phyloP scores from a whole-genome alignment of 2,113 vertebrate genomes.

The Stictonetta naevosa region DNA sequence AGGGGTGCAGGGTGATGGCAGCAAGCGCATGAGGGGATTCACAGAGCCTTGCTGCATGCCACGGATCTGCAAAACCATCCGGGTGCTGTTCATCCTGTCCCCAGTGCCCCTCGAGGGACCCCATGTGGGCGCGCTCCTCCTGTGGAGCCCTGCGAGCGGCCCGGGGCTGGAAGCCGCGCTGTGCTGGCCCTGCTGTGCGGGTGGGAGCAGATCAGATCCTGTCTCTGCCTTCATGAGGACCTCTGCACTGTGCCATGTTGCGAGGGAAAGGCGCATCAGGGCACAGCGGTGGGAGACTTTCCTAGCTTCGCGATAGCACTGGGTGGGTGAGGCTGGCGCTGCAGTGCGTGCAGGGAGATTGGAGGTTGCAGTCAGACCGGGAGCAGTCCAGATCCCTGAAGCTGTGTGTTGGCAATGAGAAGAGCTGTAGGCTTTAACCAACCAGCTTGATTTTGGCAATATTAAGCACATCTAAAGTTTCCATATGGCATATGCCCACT shows the following conservation, averaged over 20 bases:
- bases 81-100: background rate
- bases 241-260: background rate
- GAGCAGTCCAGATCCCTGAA: background rate
- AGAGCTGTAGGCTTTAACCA: background rate
- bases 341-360: background rate
- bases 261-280: background rate
- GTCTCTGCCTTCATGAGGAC: background rate
- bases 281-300: background rate
- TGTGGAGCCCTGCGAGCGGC: background rate
- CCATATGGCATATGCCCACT: background rate
- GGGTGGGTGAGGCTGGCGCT: background rate
- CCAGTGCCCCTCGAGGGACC: background rate
- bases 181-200: background rate
- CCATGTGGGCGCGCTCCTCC: too few species aligned
- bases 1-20: background rate
- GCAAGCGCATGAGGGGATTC: background rate
- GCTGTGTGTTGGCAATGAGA: background rate
- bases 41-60: background rate
- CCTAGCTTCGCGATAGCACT: rapidly evolving
- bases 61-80: background rate
- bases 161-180: background rate
- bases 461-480: background rate
- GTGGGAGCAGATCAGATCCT: too few species aligned
- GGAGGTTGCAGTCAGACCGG: background rate
- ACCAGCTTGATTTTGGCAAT: background rate